Conservation (phyloP, 2,797 vertebrate genomes). For the Linurgus olivaceus region DNA sequence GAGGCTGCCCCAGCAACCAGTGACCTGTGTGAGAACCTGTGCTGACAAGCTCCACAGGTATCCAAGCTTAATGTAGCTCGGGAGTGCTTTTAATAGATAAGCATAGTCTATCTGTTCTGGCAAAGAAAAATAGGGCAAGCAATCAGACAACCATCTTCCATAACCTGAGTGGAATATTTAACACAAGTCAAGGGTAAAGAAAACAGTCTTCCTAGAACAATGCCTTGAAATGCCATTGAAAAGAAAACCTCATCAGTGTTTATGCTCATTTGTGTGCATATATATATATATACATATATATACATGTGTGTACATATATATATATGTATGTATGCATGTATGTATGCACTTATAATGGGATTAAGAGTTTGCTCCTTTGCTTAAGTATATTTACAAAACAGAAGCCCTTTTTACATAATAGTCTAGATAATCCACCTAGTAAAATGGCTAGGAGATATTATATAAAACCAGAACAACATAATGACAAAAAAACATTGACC, state of each 20-base stretch:
- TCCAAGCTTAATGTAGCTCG: constrained; percentile 67
- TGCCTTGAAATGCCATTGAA: neutral
- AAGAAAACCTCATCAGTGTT: neutral
- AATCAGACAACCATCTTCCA: constrained; percentile 64
- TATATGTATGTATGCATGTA: too few relatives aligned
- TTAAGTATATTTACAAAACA: neutral
- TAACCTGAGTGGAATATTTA: constrained; percentile 73
- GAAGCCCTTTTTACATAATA: neutral
- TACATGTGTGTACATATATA: fast-evolving
- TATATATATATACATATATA: neutral
- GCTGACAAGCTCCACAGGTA: constrained; percentile 76
- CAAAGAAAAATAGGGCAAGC: constrained; percentile 72
- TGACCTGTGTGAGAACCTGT: constrained; percentile 69
- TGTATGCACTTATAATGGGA: neutral
- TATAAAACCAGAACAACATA: neutral
- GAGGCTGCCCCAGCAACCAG: constrained; percentile 55
- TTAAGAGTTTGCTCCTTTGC: neutral
- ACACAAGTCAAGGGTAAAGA: constrained; percentile 71
- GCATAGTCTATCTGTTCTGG: constrained; percentile 57
- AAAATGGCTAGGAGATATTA: neutral
- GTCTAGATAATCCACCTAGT: neutral
- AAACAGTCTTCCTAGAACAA: constrained; percentile 14
- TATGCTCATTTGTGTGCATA: neutral
- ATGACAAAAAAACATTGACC: neutral
- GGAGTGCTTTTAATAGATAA: constrained; percentile 76